A percentile compares a stretch with the other conserved stretches of the same genome.
Conservation (phyloP, 2,113 vertebrate species). For the Tautogolabrus adspersus region DNA sequence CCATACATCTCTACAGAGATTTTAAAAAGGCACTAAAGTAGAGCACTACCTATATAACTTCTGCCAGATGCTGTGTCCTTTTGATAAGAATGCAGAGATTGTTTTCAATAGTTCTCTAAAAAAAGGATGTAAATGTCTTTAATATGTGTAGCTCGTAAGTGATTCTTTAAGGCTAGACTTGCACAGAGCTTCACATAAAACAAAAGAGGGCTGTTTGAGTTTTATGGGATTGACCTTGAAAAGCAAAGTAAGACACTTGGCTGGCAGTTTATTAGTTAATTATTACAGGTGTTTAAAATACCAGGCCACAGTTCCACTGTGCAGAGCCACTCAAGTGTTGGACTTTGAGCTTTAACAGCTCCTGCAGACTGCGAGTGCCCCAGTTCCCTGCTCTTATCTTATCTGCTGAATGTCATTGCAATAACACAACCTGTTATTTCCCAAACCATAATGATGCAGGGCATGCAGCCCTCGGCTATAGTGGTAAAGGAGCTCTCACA, state of each 20-base stretch:
- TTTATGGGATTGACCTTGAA: constrained; percentile 63
- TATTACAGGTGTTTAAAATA: constrained; percentile 62
- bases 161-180: constrained; percentile 19
- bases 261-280: constrained; percentile 68
- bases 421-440: constrained; percentile 72
- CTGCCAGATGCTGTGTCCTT: neutral
- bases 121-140: neutral
- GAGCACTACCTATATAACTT: no score
- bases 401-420: constrained; percentile 67
- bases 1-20: no score
- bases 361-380: constrained; percentile 14
- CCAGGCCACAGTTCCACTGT: constrained; percentile 2
- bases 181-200: constrained; percentile 35
- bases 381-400: constrained; percentile 65
- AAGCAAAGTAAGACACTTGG: constrained; percentile 20
- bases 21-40: no score
- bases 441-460: constrained; percentile 52
- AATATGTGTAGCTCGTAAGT: neutral
- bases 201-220: constrained; percentile 17
- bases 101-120: neutral
- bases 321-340: constrained; percentile 47
- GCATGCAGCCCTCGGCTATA: constrained; percentile 28
- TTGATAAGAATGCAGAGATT: neutral
- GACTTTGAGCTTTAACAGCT: constrained; percentile 62
- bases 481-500: constrained; percentile 19